Conservation (phyloP, 2,113 vertebrate genomes). For the Sceloporus tristichus region DNA sequence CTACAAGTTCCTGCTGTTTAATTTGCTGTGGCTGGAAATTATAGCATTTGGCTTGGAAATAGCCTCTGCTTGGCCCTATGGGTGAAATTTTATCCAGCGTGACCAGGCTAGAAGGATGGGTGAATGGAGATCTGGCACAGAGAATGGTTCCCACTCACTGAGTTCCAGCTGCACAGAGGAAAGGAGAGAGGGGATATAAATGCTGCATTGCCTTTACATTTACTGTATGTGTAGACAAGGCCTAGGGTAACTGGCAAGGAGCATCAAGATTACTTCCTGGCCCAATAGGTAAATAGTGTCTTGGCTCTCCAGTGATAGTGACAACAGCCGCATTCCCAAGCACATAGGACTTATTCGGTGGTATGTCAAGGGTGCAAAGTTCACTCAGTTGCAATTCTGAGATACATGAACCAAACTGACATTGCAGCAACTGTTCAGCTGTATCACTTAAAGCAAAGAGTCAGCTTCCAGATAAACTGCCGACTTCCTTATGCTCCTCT, state of each 20-base stretch:
- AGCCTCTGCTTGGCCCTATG: conserved; percentile 13
- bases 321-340: background rate
- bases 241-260: background rate
- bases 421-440: background rate
- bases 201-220: background rate
- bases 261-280: background rate
- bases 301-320: background rate
- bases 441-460: background rate
- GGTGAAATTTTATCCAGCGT: conserved; percentile 32
- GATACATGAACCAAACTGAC: background rate
- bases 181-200: too few relatives aligned
- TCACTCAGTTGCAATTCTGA: background rate
- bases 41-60: conserved; percentile 25
- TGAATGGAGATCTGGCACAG: conserved; percentile 15
- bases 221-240: background rate
- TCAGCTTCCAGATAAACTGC: background rate
- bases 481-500: background rate
- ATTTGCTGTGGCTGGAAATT: conserved; percentile 27
- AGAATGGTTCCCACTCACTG: background rate
- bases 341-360: background rate
- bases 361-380: background rate
- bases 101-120: conserved; percentile 19
- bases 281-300: background rate
- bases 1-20: conserved; percentile 33
- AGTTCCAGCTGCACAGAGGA: conserved; percentile 14